These are phyloP conservation scores for Geococcyx californianus DNA, from an alignment of 2,113 vertebrate genomes.

Conservation along the genomic window DNA sequence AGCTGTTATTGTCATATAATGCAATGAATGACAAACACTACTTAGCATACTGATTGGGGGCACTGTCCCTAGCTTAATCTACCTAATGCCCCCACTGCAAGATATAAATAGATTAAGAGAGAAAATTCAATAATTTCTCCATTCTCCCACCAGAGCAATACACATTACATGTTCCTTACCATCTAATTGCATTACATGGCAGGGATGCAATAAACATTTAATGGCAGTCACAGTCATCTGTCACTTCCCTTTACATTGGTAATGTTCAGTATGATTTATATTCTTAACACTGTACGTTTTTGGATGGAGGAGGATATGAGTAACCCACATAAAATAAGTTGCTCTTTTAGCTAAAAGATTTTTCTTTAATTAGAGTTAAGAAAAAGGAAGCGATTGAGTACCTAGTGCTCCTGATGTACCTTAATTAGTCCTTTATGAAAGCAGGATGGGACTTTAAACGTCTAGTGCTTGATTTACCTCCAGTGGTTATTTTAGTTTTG, in stretches of 20 bases:
- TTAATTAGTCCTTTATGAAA: constrained; percentile 30
- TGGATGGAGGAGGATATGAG: not conserved
- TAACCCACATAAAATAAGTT: constrained; percentile 6
- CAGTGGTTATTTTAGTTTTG: not conserved
- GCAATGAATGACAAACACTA: constrained; percentile 69
- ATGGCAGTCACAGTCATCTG: constrained; percentile 78
- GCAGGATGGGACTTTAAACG: not conserved
- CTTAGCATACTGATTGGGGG: constrained; percentile 70
- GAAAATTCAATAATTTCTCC: constrained; percentile 83
- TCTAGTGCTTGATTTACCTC: not conserved
- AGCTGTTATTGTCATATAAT: constrained; percentile 50
- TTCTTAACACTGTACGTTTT: constrained; percentile 53
- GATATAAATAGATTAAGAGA: constrained; percentile 82
- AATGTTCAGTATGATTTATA: constrained; percentile 71
- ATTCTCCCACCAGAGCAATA: constrained; percentile 76
- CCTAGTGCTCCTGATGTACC: not conserved
- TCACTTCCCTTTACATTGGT: constrained; percentile 74
- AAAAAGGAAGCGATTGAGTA: not conserved
- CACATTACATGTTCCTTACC: constrained; percentile 77
- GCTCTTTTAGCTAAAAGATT: not conserved
- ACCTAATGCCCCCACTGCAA: constrained; percentile 80
- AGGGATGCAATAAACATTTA: constrained; percentile 80
- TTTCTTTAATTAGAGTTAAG: not conserved
- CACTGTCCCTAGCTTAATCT: constrained; percentile 76
- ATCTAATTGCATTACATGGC: constrained; percentile 83